Evolutionary conservation across 2,797 vertebrate genomes (phyloP), one percentile per base, ranked within the genome.

Genomic region (Alectoris magna): DNA sequence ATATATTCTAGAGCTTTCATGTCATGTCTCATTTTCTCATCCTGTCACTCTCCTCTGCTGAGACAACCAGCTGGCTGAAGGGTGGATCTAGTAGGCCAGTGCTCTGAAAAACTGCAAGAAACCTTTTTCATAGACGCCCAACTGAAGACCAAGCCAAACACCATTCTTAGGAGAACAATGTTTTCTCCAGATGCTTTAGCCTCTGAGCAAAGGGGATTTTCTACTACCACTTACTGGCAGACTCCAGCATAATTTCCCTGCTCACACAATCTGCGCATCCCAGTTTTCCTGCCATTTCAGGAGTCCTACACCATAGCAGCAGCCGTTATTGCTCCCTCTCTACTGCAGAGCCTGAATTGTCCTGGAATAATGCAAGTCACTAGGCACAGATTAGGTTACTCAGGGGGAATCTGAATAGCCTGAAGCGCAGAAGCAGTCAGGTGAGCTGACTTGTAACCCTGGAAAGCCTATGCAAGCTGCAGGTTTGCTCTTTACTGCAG

Each of bases 391-490:
- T 74, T 48, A 89, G 68, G 43, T 88, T 84, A 74, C 44, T 60
- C 48, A 60, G 63, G 83, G 49, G n/a, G 87, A 93, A 64, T 49
- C 39, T 21, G 53, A 27, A 26, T 51, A 73, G 48, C 31, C 79
- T 84, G 78, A 88, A 85, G 41, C 66, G 82, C 68, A 87, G 78
- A 55, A 77, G 62, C 27, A 39, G n/a, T 68, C 49, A 85, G 69
- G 44, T 58, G 64, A 84, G 53, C 29, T 13, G 11, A 19, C 66
- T 63, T 70, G 72, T 19, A 82, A 72, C 76, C 53, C 67, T 69
- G 60, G 87, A 90, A 94, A 93, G 31, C 36, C 75, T 84, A 84
- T 87, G 51, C 71, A 87, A 93, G 44, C 63, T 73, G 48, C 34
- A 68, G 90, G 84, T 70, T 90, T 84, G 14, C 68, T 88, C 71